Conservation (phyloP, 1,140 invertebrate genomes). For the Limonius californicus region DNA sequence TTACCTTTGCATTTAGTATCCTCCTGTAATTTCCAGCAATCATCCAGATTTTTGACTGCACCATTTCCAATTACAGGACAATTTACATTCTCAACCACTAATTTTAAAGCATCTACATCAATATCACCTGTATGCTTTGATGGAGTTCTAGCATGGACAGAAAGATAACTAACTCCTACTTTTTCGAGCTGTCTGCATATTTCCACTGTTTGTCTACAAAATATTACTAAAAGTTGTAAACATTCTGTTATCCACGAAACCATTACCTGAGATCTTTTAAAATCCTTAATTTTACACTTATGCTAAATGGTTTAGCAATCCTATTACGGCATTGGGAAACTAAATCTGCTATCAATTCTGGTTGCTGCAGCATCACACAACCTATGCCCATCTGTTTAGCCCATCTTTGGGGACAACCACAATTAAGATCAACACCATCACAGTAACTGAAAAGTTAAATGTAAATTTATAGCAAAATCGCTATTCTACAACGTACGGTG, state of each 20-base stretch:
- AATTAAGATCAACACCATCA: constrained; percentile 93
- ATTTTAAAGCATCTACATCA: constrained; percentile 66
- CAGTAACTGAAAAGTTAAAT: constrained; percentile 56
- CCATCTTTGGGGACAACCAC: constrained; percentile 96
- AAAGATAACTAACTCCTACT: constrained; percentile 82
- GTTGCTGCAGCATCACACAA: constrained; percentile 76
- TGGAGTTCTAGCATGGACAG: constrained; percentile 87
- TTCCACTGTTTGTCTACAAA: constrained; percentile 58
- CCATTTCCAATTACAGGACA: constrained; percentile 92
- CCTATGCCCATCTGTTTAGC: constrained; percentile 90
- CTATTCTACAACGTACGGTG: constrained; percentile 58
- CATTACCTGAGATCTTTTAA: constrained; percentile 51
- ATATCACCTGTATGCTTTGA: constrained; percentile 73
- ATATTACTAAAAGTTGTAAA: constrained; percentile 35
- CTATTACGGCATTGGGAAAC: constrained; percentile 70
- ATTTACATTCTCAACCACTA: constrained; percentile 66
- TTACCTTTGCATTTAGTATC: constrained; percentile 69
- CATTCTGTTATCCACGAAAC: neutral
- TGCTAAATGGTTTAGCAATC: constrained; percentile 71
- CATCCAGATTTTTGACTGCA: constrained; percentile 69
- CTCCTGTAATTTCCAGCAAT: constrained; percentile 63
- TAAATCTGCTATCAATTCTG: constrained; percentile 79
- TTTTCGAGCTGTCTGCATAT: constrained; percentile 77
- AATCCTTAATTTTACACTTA: constrained; percentile 91
- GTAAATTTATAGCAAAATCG: neutral